A percentile compares a stretch with the other conserved stretches of the same genome.
Evolutionary conservation across 1,140 invertebrate genomes (phyloP).

Genomic region (Drosophila jambulina): DNA sequence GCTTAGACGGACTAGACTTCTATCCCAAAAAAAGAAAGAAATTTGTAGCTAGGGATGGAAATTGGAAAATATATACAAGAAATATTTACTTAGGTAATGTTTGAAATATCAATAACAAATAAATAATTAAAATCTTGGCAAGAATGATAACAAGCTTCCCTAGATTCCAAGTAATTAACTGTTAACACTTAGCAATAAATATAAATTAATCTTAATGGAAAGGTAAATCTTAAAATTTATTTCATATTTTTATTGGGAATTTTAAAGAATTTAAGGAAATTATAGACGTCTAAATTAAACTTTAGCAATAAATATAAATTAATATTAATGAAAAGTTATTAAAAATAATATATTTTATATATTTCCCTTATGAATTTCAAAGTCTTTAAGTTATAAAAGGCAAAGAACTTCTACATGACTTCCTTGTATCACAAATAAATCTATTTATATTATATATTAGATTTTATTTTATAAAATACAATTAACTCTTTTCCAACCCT

Average conservation of each 20-base stretch:
- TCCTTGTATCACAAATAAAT: background rate
- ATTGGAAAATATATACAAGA: background rate
- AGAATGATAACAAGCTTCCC: background rate
- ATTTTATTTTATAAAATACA: background rate
- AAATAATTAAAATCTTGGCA: background rate
- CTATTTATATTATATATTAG: too few species aligned
- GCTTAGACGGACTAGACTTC: constrained; percentile 27
- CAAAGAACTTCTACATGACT: too few species aligned
- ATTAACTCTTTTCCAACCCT: background rate
- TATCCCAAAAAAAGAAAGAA: constrained; percentile 2
- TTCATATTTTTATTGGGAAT: too few species aligned
- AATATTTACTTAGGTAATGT: background rate
- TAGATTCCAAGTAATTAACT: too few species aligned
- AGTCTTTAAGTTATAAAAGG: background rate
- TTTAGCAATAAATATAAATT: background rate
- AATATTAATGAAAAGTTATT: background rate
- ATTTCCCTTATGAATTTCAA: background rate
- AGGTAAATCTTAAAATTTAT: background rate
- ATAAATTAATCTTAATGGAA: background rate
- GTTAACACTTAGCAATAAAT: background rate
- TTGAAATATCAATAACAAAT: background rate
- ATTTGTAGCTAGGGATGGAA: constrained; percentile 6
- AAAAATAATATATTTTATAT: background rate
- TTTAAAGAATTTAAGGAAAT: too few species aligned
- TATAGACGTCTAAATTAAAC: background rate